Evolutionary conservation across 2,888 invertebrate genomes (phyloP).

Genomic region (Uloborus plumipes): DNA sequence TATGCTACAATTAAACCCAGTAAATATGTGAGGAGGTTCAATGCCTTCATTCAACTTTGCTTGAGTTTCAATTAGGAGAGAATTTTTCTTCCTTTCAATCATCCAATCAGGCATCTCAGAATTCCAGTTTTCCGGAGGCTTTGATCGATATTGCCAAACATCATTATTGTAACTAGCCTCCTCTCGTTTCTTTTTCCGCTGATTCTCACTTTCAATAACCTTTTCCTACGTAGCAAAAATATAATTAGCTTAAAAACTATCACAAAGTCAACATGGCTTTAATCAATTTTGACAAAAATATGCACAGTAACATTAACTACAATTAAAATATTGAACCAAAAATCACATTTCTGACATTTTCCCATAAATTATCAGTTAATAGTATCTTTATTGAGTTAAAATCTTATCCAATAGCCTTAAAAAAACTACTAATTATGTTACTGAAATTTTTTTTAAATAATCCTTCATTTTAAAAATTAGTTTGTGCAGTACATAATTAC

Average conservation of each 20-base stretch:
- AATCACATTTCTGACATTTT: too few species aligned
- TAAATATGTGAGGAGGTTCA: slow-evolving; percentile 28
- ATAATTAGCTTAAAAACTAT: background rate
- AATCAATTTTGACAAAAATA: too few species aligned
- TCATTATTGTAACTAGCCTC: slow-evolving; percentile 80
- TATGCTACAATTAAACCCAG: slow-evolving; percentile 45
- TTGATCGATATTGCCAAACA: slow-evolving; percentile 82
- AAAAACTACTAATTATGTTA: too few species aligned
- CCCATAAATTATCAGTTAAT: too few species aligned
- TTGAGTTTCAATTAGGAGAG: slow-evolving; percentile 50
- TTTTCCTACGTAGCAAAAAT: slow-evolving; percentile 74
- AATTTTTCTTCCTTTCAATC: slow-evolving; percentile 77
- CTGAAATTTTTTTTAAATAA: too few species aligned
- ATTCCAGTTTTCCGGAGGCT: slow-evolving; percentile 86
- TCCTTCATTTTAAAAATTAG: too few species aligned
- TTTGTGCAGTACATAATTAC: too few species aligned
- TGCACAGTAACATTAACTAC: too few species aligned
- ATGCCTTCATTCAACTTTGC: slow-evolving; percentile 45
- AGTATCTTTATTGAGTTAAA: too few species aligned
- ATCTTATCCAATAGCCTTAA: too few species aligned
- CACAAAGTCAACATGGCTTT: too few species aligned
- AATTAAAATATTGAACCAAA: too few species aligned
- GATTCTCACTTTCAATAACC: slow-evolving; percentile 81
- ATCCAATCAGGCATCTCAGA: slow-evolving; percentile 84
- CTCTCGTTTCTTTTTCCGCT: slow-evolving; percentile 77